Evolutionary conservation across 2,888 invertebrate genomes (phyloP).

Genomic region (Pammene aurita): DNA sequence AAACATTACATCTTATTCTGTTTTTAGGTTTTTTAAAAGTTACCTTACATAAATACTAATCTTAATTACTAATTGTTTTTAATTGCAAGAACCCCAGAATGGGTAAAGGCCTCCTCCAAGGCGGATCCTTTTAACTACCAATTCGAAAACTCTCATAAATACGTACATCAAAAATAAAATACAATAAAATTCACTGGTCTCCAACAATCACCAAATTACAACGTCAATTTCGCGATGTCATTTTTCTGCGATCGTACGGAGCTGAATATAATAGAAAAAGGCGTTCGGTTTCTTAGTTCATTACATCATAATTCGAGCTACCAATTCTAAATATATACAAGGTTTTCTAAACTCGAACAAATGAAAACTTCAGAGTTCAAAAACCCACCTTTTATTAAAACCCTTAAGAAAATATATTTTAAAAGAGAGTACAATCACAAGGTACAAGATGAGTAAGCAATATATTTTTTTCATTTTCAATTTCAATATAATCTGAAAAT

Average conservation of each 20-base stretch:
- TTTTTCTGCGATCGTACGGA: background rate
- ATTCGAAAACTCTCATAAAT: too few relatives aligned
- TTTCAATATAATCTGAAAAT: constrained; percentile 1
- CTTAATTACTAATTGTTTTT: too few relatives aligned
- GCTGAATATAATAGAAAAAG: constrained; percentile 5
- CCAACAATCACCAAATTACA: constrained; percentile 13
- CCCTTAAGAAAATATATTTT: background rate
- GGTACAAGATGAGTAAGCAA: background rate
- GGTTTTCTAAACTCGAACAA: background rate
- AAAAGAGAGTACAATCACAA: background rate
- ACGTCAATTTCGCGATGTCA: constrained; percentile 5
- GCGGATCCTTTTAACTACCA: too few relatives aligned
- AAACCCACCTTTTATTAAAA: background rate
- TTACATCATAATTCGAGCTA: constrained; percentile 8
- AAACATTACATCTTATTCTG: too few relatives aligned
- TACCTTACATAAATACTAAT: too few relatives aligned
- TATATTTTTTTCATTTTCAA: background rate
- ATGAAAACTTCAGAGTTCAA: background rate
- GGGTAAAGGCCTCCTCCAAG: too few relatives aligned
- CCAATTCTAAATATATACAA: background rate
- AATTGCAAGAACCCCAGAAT: too few relatives aligned
- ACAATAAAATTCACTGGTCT: background rate
- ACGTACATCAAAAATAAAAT: background rate
- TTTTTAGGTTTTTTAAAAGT: too few relatives aligned
- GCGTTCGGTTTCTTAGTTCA: constrained; percentile 2